phyloP scores from a whole-genome alignment of 2,888 invertebrate species.

The Noctua fimbriata region DNA sequence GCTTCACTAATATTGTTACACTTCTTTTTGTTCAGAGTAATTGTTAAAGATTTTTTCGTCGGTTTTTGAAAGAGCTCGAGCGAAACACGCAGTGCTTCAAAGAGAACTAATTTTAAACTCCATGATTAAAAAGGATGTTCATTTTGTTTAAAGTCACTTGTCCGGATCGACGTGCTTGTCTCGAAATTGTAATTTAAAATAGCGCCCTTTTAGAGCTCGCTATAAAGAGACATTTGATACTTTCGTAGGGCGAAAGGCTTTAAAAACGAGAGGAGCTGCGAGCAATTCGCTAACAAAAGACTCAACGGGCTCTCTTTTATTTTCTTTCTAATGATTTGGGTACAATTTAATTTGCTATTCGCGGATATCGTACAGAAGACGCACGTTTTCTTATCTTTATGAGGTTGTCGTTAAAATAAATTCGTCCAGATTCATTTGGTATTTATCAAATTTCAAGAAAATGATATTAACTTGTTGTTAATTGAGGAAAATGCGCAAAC shows the following conservation, averaged over 20 bases:
- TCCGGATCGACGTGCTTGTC: slow-evolving; percentile 70
- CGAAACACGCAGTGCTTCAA: slow-evolving; percentile 71
- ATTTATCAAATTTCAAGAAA: background rate
- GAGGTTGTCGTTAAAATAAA: slow-evolving; percentile 6
- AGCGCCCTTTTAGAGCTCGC: slow-evolving; percentile 64
- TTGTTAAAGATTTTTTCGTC: slow-evolving; percentile 72
- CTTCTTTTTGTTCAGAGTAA: slow-evolving; percentile 70
- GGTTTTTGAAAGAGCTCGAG: slow-evolving; percentile 65
- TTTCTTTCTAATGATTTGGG: slow-evolving; percentile 61
- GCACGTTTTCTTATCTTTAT: slow-evolving; percentile 9
- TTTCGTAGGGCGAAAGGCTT: slow-evolving; percentile 68
- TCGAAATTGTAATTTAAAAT: slow-evolving; percentile 75
- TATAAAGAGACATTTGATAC: slow-evolving; percentile 70
- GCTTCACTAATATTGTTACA: slow-evolving; percentile 69
- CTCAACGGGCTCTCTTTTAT: slow-evolving; percentile 54
- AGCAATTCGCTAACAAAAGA: slow-evolving; percentile 62
- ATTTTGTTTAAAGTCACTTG: slow-evolving; percentile 76
- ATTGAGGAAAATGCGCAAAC: background rate
- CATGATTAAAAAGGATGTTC: slow-evolving; percentile 80
- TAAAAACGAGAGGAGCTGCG: slow-evolving; percentile 64
- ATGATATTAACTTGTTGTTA: background rate
- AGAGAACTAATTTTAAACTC: slow-evolving; percentile 81
- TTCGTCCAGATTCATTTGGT: background rate
- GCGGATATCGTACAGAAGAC: slow-evolving; percentile 20
- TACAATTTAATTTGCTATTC: slow-evolving; percentile 52